Percentiles rank a stretch among this genome's conserved stretches.
phyloP scores from a whole-genome alignment of 2,113 vertebrate genomes.

The Romanogobio albipinnatus region DNA sequence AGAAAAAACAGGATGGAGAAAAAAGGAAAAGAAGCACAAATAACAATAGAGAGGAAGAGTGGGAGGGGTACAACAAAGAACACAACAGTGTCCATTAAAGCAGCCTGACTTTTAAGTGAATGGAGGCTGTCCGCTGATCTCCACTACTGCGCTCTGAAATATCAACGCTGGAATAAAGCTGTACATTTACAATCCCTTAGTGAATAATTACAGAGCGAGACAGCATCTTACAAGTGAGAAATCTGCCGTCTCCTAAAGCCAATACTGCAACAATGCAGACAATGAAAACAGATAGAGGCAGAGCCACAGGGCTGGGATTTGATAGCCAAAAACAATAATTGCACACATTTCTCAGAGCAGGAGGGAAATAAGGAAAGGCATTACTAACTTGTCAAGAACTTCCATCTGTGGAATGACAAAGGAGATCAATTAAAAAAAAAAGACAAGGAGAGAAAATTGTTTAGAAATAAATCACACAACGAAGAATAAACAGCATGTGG shows the following conservation, averaged over 20 bases:
- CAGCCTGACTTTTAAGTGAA: background rate
- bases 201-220: slow-evolving; percentile 5
- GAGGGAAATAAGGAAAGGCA: slow-evolving; percentile 1
- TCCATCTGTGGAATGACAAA: slow-evolving; percentile 83
- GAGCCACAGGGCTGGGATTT: slow-evolving; percentile 9
- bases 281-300: background rate
- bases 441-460: slow-evolving; percentile 15
- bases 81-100: slow-evolving; percentile 30
- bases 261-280: background rate
- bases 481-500: background rate
- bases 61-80: slow-evolving; percentile 13
- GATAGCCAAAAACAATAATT: slow-evolving; percentile 33
- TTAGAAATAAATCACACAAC: background rate
- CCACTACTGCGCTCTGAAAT: background rate
- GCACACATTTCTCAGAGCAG: slow-evolving; percentile 16
- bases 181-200: background rate
- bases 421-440: slow-evolving; percentile 68
- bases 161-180: background rate
- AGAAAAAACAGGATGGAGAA: slow-evolving; percentile 50
- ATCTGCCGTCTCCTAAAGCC: slow-evolving; percentile 3
- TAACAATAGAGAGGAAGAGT: slow-evolving; percentile 16
- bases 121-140: background rate
- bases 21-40: slow-evolving; percentile 42
- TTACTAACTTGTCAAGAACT: slow-evolving; percentile 95
- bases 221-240: background rate